Conservation (phyloP, 2,113 vertebrate species). For the Bos taurus region DNA sequence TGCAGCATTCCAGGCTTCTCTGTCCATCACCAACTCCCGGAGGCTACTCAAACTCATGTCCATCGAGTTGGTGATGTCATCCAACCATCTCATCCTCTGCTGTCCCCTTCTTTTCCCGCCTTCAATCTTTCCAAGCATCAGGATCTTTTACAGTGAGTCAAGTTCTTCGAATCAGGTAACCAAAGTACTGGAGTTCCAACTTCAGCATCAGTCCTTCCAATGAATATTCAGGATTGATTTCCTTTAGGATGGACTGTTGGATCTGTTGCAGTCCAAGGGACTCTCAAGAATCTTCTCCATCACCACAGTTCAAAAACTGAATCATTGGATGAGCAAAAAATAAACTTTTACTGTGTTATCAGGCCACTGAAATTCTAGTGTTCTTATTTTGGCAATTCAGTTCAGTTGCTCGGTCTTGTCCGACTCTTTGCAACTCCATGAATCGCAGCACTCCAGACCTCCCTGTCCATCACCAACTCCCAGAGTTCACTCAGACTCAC, state of each 20-base stretch:
- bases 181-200: not conserved
- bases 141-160: not conserved
- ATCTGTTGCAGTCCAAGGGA: not conserved
- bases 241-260: not conserved
- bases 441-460: no score
- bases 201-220: not conserved
- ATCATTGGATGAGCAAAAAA: not conserved
- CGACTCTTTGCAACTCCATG: no score
- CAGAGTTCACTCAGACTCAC: no score
- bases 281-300: not conserved
- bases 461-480: no score
- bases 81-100: not conserved
- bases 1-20: not conserved
- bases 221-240: not conserved
- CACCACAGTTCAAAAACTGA: not conserved
- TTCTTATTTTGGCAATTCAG: not conserved
- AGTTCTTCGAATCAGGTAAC: not conserved
- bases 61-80: not conserved
- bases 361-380: not conserved
- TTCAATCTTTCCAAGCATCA: not conserved
- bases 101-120: not conserved
- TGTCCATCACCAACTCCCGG: accelerated
- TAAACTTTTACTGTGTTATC: not conserved
- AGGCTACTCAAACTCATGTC: not conserved
- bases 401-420: no score